A percentile compares a stretch with the other conserved stretches of the same genome.
These are phyloP conservation scores for Scaptomyza graminum DNA, from an alignment of 1,140 invertebrate species.

Conservation along the genomic window DNA sequence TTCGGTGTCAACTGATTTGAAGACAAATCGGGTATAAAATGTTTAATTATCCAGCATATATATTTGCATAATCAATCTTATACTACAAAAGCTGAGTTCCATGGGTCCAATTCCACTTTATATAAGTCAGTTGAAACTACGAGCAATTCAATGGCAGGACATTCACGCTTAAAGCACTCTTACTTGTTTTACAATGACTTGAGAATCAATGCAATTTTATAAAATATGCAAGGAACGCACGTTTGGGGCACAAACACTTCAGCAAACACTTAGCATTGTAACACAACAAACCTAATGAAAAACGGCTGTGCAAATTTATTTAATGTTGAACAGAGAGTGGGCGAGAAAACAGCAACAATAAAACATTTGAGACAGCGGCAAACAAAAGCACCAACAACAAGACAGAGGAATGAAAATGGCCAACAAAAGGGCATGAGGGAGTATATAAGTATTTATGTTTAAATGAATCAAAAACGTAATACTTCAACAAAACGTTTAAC, in stretches of 20 bases:
- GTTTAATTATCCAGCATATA: no score
- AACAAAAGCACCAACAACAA: conserved; percentile 25
- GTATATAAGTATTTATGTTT: background rate
- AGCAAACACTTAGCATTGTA: conserved; percentile 68
- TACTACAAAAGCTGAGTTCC: background rate
- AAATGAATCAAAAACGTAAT: background rate
- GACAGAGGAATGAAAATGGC: background rate
- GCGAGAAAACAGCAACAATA: conserved; percentile 50
- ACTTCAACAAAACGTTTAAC: background rate
- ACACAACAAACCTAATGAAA: conserved; percentile 75
- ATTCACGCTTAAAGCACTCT: background rate
- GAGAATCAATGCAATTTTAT: conserved; percentile 76
- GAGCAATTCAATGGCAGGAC: background rate
- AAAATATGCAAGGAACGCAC: conserved; percentile 78
- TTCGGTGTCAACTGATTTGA: no score
- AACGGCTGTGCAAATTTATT: conserved; percentile 79
- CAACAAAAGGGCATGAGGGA: background rate
- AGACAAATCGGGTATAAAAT: no score
- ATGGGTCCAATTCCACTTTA: background rate
- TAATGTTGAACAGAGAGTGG: conserved; percentile 65
- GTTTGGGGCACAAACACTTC: conserved; percentile 28
- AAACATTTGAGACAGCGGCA: conserved; percentile 52
- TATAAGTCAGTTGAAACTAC: background rate
- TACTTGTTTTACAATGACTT: conserved; percentile 42
- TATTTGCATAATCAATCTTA: no score